These are phyloP conservation scores for Apotomis capreana DNA, from an alignment of 2,888 invertebrate species.

Conservation along the genomic window DNA sequence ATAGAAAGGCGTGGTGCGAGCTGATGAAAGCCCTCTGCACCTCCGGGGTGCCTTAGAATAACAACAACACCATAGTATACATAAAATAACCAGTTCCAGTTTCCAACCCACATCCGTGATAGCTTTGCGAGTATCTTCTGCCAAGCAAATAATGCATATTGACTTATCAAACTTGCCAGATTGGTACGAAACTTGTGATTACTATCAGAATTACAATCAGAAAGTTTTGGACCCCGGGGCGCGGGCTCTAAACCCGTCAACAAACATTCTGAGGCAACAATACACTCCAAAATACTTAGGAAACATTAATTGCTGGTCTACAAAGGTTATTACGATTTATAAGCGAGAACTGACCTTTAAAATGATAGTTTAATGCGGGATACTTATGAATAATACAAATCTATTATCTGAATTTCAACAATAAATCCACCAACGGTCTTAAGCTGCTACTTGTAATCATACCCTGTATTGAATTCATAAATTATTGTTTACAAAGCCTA, in stretches of 20 bases:
- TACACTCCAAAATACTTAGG: slow-evolving; percentile 34
- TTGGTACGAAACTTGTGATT: slow-evolving; percentile 45
- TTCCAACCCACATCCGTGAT: slow-evolving; percentile 1
- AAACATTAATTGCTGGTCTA: slow-evolving; percentile 23
- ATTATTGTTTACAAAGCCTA: no score
- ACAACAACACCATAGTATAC: no score
- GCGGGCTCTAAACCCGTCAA: slow-evolving; percentile 10
- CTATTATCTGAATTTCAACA: no score
- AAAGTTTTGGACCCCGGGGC: slow-evolving; percentile 47
- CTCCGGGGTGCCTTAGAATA: no score
- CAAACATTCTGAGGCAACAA: slow-evolving; percentile 22
- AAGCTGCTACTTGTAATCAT: no score
- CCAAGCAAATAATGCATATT: slow-evolving; percentile 49
- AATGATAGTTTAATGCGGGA: no score
- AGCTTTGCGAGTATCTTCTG: slow-evolving; percentile 8
- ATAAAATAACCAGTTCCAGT: neutral
- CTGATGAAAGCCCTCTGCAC: no score
- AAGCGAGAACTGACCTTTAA: no score
- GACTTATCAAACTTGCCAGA: slow-evolving; percentile 49
- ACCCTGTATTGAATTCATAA: no score
- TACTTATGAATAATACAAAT: no score
- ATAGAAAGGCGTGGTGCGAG: no score
- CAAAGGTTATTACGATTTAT: slow-evolving; percentile 1
- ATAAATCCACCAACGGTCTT: no score
- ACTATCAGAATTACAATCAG: slow-evolving; percentile 50